These are phyloP conservation scores for Zoroaster sp. DNA, from an alignment of 53 echinoderm and acorn worm species.

Conservation along the genomic window DNA sequence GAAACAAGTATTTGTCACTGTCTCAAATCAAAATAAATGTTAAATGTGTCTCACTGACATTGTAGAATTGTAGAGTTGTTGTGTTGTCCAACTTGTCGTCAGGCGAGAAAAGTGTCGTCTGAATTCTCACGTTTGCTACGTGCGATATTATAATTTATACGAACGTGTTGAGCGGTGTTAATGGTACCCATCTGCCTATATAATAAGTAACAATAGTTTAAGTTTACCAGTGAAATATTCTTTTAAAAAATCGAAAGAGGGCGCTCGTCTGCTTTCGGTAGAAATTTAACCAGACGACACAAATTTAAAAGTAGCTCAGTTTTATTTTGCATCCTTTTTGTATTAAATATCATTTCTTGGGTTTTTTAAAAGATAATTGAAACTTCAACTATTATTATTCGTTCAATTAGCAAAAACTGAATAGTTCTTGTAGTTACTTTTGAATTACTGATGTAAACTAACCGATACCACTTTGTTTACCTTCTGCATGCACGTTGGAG, in stretches of 20 bases:
- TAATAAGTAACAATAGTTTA: background rate
- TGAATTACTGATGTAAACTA: too few species aligned
- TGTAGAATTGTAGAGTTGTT: background rate
- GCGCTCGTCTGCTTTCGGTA: background rate
- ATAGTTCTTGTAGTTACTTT: too few species aligned
- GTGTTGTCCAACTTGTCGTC: background rate
- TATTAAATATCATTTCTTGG: background rate
- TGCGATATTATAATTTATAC: too few species aligned
- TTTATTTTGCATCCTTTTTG: background rate
- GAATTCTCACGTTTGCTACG: background rate
- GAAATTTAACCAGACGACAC: conserved; percentile 13
- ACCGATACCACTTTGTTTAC: too few species aligned
- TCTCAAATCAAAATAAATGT: background rate
- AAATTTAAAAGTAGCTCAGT: background rate
- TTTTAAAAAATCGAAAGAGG: background rate
- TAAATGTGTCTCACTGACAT: background rate
- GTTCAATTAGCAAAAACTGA: too few species aligned
- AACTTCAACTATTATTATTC: too few species aligned
- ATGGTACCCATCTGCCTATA: background rate
- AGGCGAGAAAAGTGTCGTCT: background rate
- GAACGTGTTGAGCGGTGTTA: background rate
- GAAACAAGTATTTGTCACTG: background rate
- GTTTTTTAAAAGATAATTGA: too few species aligned
- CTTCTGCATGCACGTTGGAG: too few species aligned
- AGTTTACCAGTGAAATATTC: background rate